These are phyloP conservation scores for Eulemur rufifrons DNA, from an alignment of 2,113 vertebrate species.

Conservation along the genomic window DNA sequence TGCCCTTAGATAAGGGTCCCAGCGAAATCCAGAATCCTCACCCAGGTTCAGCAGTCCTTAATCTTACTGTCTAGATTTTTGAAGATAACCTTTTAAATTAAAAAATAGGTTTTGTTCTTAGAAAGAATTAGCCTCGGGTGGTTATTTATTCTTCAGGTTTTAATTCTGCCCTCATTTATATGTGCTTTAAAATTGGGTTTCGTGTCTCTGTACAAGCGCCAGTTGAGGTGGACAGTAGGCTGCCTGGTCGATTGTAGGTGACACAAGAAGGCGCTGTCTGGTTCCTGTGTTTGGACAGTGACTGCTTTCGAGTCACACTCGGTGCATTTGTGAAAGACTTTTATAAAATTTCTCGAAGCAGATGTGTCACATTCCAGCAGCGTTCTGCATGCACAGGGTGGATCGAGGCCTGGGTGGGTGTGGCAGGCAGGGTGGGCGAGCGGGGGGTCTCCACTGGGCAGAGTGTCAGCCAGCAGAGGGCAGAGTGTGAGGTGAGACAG, in stretches of 20 bases:
- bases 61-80: not conserved
- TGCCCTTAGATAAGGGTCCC: not conserved
- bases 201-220: not conserved
- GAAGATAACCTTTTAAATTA: not conserved
- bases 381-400: fast-evolving
- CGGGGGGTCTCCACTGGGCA: not conserved
- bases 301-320: not conserved
- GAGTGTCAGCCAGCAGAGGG: not conserved
- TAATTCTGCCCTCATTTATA: not conserved
- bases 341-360: not conserved
- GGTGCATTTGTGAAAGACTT: not conserved
- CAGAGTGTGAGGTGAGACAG: not conserved
- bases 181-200: not conserved
- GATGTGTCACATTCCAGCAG: fast-evolving
- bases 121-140: not conserved
- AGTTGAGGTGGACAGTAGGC: not conserved
- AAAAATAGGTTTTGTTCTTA: not conserved
- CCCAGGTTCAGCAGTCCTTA: not conserved
- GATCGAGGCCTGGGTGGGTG: too few species aligned
- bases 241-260: not conserved
- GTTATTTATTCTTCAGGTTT: not conserved
- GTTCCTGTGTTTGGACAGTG: not conserved
- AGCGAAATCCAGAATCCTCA: not conserved
- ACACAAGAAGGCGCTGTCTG: fast-evolving
- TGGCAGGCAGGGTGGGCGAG: not conserved